Percentiles rank a stretch among this genome's conserved stretches.
Conservation (phyloP, 2,113 vertebrate species). For the Upupa epops region DNA sequence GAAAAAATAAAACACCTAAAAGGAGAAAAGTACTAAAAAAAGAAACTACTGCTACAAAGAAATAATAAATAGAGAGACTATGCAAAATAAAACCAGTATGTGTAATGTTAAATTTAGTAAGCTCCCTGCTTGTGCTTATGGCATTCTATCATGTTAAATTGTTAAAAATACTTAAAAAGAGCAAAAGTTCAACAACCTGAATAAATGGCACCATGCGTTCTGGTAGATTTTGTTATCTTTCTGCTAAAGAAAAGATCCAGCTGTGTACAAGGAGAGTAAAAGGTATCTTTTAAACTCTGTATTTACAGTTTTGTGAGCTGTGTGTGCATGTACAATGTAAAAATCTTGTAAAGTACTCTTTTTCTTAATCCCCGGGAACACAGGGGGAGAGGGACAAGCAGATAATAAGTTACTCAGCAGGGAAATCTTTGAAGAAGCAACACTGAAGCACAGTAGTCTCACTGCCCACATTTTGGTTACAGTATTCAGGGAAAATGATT, state of each 20-base stretch:
- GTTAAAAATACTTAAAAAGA: neutral
- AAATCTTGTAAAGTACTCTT: neutral
- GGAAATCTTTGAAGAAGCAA: neutral
- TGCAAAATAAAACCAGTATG: neutral
- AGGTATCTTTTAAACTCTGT: neutral
- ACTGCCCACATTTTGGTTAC: neutral
- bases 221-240: neutral
- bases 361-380: neutral
- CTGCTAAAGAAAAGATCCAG: neutral
- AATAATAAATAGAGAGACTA: neutral
- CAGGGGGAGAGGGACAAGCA: neutral
- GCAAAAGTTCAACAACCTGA: neutral
- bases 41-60: neutral
- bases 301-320: neutral
- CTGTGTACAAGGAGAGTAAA: neutral
- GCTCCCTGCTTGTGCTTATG: neutral
- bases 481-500: neutral
- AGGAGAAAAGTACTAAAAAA: neutral
- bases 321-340: neutral
- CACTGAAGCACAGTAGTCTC: neutral
- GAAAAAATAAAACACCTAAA: neutral
- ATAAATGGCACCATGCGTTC: neutral
- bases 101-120: neutral
- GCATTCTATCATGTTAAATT: neutral
- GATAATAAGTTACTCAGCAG: neutral